These are phyloP conservation scores for Julus scanicus DNA, from an alignment of 2,888 invertebrate genomes.

Conservation along the genomic window DNA sequence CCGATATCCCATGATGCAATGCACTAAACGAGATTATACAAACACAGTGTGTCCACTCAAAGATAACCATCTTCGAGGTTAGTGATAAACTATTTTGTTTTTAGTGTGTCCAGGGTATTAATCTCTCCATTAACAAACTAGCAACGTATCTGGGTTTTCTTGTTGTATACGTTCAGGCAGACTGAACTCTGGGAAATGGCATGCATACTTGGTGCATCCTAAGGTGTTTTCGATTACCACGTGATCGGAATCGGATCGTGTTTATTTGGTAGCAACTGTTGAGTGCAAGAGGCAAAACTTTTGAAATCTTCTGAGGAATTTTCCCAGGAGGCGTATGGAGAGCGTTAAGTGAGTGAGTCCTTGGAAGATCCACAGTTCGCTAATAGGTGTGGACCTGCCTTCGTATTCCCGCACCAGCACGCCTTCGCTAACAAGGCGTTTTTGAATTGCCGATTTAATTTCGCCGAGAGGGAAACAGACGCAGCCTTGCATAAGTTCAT, in stretches of 20 bases:
- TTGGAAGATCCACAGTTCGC: background rate
- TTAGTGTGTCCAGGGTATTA: no score
- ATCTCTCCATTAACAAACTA: no score
- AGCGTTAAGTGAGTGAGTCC: background rate
- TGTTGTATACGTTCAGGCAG: background rate
- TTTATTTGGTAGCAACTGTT: slow-evolving; percentile 23
- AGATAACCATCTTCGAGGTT: no score
- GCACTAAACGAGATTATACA: no score
- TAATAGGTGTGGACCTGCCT: background rate
- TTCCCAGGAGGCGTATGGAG: background rate
- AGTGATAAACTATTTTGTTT: no score
- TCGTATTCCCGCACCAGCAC: background rate
- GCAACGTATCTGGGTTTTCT: background rate
- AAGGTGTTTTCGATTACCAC: background rate
- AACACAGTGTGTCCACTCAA: no score
- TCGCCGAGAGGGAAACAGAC: slow-evolving; percentile 1
- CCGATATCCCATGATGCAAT: no score
- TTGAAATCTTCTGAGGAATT: background rate
- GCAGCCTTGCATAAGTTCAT: slow-evolving; percentile 35
- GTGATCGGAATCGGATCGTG: slow-evolving; percentile 14
- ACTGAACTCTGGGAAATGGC: background rate
- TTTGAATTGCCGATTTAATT: slow-evolving; percentile 38
- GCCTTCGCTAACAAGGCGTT: background rate
- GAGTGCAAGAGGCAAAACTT: background rate
- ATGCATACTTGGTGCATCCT: background rate